Conservation (phyloP, 2,113 vertebrate species). For the Centropristis striata region DNA sequence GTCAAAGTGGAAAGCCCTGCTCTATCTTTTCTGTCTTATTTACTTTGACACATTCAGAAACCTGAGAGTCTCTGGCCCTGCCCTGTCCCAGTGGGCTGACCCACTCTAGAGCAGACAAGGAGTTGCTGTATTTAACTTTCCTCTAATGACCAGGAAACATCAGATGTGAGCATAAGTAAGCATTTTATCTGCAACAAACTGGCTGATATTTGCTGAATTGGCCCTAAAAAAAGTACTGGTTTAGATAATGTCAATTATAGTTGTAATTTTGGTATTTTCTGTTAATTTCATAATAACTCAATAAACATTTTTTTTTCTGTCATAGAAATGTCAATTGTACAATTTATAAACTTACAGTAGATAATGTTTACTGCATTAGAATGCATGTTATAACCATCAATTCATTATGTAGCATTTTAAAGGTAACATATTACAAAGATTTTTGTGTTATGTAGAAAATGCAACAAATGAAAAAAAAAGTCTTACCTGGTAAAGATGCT, state of each 20-base stretch:
- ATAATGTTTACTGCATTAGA: background rate
- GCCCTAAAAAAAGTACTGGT: background rate
- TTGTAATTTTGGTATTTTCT: too few relatives aligned
- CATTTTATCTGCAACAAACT: background rate
- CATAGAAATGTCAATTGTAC: background rate
- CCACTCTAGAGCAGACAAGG: background rate
- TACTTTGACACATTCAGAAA: background rate
- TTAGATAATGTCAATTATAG: background rate
- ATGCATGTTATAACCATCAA: background rate
- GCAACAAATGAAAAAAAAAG: background rate
- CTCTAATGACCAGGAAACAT: background rate
- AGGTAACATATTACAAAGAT: background rate
- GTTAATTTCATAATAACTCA: background rate
- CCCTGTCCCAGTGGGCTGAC: background rate
- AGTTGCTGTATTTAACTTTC: background rate
- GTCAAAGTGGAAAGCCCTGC: background rate
- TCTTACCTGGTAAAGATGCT: conserved; percentile 74
- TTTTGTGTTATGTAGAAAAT: background rate
- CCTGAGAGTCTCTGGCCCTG: background rate
- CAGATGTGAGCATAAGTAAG: background rate
- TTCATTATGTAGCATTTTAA: background rate
- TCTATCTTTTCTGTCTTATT: background rate
- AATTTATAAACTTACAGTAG: background rate
- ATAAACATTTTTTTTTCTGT: background rate
- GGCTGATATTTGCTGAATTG: background rate